Evolutionary conservation across 2,797 vertebrate genomes (phyloP).

Genomic region (Catamblyrhynchus diadema): DNA sequence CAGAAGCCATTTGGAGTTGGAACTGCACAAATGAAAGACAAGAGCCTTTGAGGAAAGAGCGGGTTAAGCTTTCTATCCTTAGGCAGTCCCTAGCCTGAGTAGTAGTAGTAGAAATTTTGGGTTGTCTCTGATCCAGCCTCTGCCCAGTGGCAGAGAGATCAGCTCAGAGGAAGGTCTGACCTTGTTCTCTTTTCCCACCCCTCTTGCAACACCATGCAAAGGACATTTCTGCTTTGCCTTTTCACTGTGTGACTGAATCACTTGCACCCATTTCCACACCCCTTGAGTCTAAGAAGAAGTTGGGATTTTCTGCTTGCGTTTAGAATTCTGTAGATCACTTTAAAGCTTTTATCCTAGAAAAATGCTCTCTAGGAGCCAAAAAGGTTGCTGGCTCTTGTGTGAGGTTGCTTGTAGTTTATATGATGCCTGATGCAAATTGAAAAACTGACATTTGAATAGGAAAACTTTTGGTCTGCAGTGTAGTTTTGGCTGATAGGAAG

Average conservation of each 20-base stretch:
- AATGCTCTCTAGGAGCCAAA: background rate
- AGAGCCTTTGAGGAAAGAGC: background rate
- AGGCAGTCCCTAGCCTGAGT: background rate
- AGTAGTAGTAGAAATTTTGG: background rate
- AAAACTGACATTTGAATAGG: background rate
- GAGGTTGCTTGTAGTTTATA: background rate
- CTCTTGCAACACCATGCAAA: background rate
- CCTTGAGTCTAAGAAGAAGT: background rate
- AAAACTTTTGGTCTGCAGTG: background rate
- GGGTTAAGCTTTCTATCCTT: background rate
- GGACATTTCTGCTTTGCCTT: background rate
- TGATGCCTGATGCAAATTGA: background rate
- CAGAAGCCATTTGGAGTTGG: background rate
- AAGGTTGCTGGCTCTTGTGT: background rate
- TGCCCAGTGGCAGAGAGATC: background rate
- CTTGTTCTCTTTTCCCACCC: background rate
- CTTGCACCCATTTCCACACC: background rate
- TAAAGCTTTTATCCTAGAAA: background rate
- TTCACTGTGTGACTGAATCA: fast-evolving
- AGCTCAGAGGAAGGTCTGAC: background rate
- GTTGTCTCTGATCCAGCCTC: background rate
- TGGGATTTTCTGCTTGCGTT: background rate
- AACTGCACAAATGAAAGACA: background rate
- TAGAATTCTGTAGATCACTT: background rate
- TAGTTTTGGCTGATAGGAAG: background rate